Evolutionary conservation across 1,140 invertebrate genomes (phyloP).

Genomic region (Achatina immaculata): DNA sequence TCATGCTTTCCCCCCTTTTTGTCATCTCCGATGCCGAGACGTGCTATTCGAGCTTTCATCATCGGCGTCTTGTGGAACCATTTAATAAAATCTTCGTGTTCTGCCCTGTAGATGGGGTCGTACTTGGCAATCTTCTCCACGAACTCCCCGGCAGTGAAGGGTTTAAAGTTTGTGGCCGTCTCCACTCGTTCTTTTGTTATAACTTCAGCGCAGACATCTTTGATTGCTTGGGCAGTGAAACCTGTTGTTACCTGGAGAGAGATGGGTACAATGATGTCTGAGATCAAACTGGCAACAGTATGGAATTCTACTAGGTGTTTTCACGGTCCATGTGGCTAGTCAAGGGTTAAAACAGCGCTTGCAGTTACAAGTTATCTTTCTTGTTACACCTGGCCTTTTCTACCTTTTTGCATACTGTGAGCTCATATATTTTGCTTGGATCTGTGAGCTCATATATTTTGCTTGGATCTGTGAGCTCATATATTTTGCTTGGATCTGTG

Average conservation of each 20-base stretch:
- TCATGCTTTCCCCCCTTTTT: neutral
- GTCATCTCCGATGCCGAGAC: neutral
- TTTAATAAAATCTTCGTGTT: slow-evolving; percentile 19
- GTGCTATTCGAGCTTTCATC: slow-evolving; percentile 23
- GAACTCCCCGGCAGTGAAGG: neutral
- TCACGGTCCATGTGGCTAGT: no score
- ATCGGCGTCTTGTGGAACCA: slow-evolving; percentile 32
- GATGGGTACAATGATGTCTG: no score
- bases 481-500: no score
- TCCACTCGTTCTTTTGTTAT: neutral
- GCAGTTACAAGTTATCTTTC: no score
- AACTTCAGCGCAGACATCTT: neutral
- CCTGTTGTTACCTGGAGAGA: slow-evolving; percentile 20
- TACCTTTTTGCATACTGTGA: no score
- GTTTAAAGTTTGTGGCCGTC: neutral
- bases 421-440: no score
- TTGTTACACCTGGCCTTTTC: no score
- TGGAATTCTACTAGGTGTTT: no score
- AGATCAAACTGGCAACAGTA: no score
- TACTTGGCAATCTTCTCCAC: neutral
- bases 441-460: no score
- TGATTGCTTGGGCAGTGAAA: slow-evolving; percentile 5
- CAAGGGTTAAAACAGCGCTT: no score
- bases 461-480: no score
- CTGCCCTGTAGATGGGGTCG: slow-evolving; percentile 15